Evolutionary conservation across 2,113 vertebrate genomes (phyloP), one percentile per base, ranked within the genome.

Genomic region (Cryptomyrus ogoouensis): DNA sequence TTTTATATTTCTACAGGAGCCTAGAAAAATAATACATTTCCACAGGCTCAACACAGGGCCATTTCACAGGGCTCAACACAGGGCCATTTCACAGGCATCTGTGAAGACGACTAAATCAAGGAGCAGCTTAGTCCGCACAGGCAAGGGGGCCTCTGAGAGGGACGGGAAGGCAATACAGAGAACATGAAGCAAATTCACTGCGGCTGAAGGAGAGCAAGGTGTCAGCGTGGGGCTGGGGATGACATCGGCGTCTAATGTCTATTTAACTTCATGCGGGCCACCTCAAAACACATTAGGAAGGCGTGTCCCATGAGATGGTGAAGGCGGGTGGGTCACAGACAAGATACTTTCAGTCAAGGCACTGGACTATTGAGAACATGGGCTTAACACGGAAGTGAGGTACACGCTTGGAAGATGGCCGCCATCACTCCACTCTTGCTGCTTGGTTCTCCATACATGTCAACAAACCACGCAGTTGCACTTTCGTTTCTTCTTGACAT

Each of bases 401-500:
- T 31, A 35, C 47, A 86, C 21, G 46, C 9, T 49, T 49, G 42
- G 44, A 47, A 84, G 44, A 47, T 87, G 85, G 74, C 74, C 6
- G 17, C 74, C 2, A 19, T 21, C 50, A 31, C 85, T 53, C 15
- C n/a, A 7, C 85, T 53, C 27, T 49, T 35, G 5, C 10, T 19
- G 85, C 12, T 27, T 4, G 13, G 35, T 10, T 53, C 85, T 5
- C 49, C 50, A 10, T 17, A 53, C 47, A 74, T 35, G n/a, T 89
- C 70, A 89, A 31, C 88, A 89, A 31, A 89, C 17, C 47, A 89
- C 47, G 21, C 88, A 89, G 46, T 31, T 89, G 35, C 47, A 89
- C 49, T 83, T 89, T 24, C 10, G 49, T 42, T 44, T 89, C 74
- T 83, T 83, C 77, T 83, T 89, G 47, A 89, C 27, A 8, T 53